These are phyloP conservation scores for Ceratosolen fusciceps DNA, from an alignment of 1,140 invertebrate species.

Conservation along the genomic window DNA sequence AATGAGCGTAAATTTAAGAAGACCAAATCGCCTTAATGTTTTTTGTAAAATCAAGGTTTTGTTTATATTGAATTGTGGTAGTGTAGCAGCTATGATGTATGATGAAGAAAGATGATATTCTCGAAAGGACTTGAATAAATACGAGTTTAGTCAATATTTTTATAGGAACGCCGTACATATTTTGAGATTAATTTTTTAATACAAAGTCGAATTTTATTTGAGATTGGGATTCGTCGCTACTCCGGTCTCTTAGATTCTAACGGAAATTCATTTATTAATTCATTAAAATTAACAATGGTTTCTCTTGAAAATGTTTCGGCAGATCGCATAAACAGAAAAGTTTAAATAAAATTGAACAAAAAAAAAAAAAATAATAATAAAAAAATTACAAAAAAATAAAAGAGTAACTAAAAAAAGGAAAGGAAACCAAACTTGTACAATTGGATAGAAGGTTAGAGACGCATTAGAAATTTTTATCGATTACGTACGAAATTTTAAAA, in stretches of 20 bases:
- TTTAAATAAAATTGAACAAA: too few relatives aligned
- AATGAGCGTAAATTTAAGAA: slow-evolving; percentile 32
- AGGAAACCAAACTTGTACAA: too few relatives aligned
- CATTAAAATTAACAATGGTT: too few relatives aligned
- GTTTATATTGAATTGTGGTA: slow-evolving; percentile 25
- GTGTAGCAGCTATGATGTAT: slow-evolving; percentile 7
- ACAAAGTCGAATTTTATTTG: background rate
- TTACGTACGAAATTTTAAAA: slow-evolving; percentile 2
- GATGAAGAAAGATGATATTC: slow-evolving; percentile 15
- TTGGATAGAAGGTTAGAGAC: too few relatives aligned
- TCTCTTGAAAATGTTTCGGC: too few relatives aligned
- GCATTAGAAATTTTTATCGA: background rate
- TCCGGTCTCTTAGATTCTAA: background rate
- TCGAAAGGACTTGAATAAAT: slow-evolving; percentile 28
- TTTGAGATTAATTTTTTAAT: slow-evolving; percentile 39
- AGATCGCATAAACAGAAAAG: too few relatives aligned
- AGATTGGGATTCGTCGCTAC: background rate
- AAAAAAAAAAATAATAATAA: background rate
- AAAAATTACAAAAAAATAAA: too few relatives aligned
- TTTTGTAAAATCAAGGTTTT: slow-evolving; percentile 25
- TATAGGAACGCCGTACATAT: slow-evolving; percentile 8
- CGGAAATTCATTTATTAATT: too few relatives aligned
- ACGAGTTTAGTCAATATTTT: slow-evolving; percentile 28
- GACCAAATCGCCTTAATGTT: slow-evolving; percentile 34
- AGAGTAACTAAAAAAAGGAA: too few relatives aligned